Evolutionary conservation across 2,113 vertebrate genomes (phyloP).

Genomic region (Hydropotes inermis): DNA sequence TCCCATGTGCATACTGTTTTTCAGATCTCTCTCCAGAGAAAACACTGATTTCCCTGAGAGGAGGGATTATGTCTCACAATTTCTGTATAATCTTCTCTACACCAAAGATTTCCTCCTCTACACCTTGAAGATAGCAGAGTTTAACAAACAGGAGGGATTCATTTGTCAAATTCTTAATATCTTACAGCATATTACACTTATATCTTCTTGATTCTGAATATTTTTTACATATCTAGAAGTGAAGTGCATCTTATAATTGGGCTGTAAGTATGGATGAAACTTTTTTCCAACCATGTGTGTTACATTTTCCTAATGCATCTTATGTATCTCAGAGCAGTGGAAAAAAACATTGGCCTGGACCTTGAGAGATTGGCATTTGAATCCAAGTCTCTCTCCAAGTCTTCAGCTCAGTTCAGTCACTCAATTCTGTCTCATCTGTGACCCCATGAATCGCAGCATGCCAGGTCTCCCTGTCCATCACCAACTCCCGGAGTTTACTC

Average conservation of each 20-base stretch:
- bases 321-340: background rate
- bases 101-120: background rate
- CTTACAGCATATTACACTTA: background rate
- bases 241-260: background rate
- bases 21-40: background rate
- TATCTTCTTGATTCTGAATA: background rate
- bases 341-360: background rate
- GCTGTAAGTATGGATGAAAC: background rate
- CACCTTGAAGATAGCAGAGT: background rate
- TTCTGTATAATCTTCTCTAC: background rate
- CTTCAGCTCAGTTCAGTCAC: background rate
- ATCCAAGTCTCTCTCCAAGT: background rate
- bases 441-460: background rate
- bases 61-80: background rate
- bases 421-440: background rate
- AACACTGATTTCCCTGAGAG: background rate
- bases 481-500: background rate
- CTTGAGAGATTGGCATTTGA: background rate
- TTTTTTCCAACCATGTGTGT: background rate
- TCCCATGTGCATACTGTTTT: rapidly evolving
- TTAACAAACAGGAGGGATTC: background rate
- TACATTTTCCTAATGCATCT: background rate
- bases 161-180: background rate
- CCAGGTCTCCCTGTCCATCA: background rate
- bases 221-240: background rate